A percentile compares a stretch with the other conserved stretches of the same genome.
phyloP scores from a whole-genome alignment of 2,888 invertebrate genomes.

The Ommatoiulus sabulosus region DNA sequence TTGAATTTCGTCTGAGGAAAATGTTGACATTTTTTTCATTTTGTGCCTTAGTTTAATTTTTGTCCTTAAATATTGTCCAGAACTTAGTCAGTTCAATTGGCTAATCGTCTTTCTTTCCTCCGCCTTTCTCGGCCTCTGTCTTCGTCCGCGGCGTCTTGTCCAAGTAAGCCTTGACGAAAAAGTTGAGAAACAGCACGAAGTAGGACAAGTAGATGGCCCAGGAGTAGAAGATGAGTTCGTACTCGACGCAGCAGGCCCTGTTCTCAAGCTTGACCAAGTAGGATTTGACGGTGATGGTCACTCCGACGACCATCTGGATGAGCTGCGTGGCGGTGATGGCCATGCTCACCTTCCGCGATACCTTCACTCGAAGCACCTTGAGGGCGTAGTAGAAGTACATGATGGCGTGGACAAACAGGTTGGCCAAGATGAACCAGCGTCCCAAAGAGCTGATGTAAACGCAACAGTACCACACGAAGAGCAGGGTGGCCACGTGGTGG shows the following conservation, averaged over 20 bases:
- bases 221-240: constrained; percentile 85
- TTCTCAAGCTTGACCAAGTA: constrained; percentile 74
- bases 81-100: too few relatives aligned
- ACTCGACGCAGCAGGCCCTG: constrained; percentile 84
- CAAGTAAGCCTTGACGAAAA: constrained; percentile 92
- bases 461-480: too few relatives aligned
- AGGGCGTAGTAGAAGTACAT: too few relatives aligned
- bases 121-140: too few relatives aligned
- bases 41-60: too few relatives aligned
- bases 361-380: constrained; percentile 88
- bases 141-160: constrained; percentile 61
- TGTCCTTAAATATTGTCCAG: too few relatives aligned
- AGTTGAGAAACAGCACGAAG: constrained; percentile 90
- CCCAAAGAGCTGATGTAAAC: too few relatives aligned
- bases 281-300: constrained; percentile 89
- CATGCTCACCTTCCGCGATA: constrained; percentile 90
- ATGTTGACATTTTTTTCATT: too few relatives aligned
- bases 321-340: constrained; percentile 90
- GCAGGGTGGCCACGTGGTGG: too few relatives aligned
- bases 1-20: too few relatives aligned
- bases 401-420: constrained; percentile 88
- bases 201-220: constrained; percentile 95
- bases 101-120: too few relatives aligned
- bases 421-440: too few relatives aligned
- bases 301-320: constrained; percentile 93